Base-by-base conservation (phyloP, 64 coral and sea anemone genomes). In the Catalaphyllia jardinei region DNA sequence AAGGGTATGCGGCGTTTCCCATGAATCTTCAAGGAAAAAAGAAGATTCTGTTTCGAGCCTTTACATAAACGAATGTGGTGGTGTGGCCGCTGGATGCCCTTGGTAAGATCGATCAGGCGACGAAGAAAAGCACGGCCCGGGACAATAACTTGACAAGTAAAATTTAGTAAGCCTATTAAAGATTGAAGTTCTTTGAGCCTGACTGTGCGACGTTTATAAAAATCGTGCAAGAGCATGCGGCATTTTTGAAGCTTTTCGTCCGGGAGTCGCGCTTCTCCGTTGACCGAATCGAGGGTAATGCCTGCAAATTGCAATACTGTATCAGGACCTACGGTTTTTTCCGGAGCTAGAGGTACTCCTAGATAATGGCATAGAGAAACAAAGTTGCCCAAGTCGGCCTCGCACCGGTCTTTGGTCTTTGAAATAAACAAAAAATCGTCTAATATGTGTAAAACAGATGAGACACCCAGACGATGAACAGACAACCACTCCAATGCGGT, bases 51-150 rank as follows among this genome's bases (percentile, higher is more conserved):
- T 63, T 60, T 74, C 8, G 11, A 7, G 19, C 16, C 27, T 15
- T 25, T 51, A 4, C 13, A 0, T 10, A 74, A 9, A 29, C 71
- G 46, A 0, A 89, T 29, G 18, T 31, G 15, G 16, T 89, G 87
- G 11, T 20, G 19, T 31, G 87, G 49, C 2, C 7, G 14, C 18
- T 12, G 8, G 2, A 89, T 67, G 22, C 73, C 87, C 16, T 20
- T 31, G n/a, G 87, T 89, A 18, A 89, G 55, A 75, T 87, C 86
- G 42, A 87, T 87, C 24, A 87, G 25, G 15, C 87, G 20, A n/a
- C 74, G 57, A 29, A 89, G 29, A 62, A 89, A 89, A 8, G 87
- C 87, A 2, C 87, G 51, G 4, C 87, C 87, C 1, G 87, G 87
- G 9, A 88, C 55, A 76, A 88, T 74, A 13, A 76, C 87, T 8